Evolutionary conservation across 2,888 invertebrate species (phyloP), one percentile per base, ranked within the genome.

Genomic region (Ashinkailepas kermadecensis): DNA sequence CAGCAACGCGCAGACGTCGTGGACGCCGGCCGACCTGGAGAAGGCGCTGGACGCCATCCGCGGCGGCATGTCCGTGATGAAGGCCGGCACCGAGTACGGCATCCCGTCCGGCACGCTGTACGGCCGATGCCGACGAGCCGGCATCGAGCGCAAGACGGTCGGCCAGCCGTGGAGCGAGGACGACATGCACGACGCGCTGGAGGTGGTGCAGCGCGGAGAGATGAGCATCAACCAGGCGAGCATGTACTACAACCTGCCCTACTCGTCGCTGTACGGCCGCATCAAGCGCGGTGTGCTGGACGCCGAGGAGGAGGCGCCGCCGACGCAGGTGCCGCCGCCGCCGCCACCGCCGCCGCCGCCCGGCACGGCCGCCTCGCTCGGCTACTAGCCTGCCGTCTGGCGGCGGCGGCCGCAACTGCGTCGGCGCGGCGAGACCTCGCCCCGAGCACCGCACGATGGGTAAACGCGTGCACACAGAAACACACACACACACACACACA

Each of bases 141-240:
- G 95, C 80, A 95, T 95, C 85, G 95, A 95, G 87, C 88, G 95
- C 85, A 94, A 94, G 57, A 70, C 67, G 21, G 78, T 21, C 57
- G 74, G 80, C 64, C 70, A 70, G 58, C 95, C 95, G 15, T 95
- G 95, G 95, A 94, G 95, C n/a, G 95, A 95, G 87, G 94, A 94
- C 86, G 95, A 95, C 58, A 95, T 95, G 95, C 93, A 93, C 54
- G 95, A 95, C 88, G 95, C 95, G 54, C 89, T 95, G 78, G 95
- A 95, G 87, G 94, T 95, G 84, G 95, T 95, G 84, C 92, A 95
- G 86, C 90, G 94, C 85, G 95, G 95, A 58, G 95, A 95, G 87
- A 95, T 95, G 95, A 95, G 95, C 84, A 95, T 95, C 86, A 95
- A 95, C 88, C 95, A 95, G 88, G 95, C 95, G 81, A 95, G 95